Conservation (phyloP, 2,797 vertebrate species). For the Lindbergichthys nudifrons region DNA sequence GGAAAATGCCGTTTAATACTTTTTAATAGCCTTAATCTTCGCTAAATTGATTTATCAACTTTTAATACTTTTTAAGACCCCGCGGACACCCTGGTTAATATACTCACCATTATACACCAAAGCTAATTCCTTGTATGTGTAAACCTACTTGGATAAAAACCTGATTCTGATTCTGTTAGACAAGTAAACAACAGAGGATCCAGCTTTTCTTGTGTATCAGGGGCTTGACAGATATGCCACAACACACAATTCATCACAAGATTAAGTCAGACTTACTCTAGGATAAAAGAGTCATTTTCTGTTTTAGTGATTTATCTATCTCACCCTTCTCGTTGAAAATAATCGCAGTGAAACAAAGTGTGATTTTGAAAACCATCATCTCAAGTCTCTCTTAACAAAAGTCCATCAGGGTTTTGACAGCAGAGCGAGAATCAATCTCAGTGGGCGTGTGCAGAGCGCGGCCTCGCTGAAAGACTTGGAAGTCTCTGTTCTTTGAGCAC, state of each 20-base stretch:
- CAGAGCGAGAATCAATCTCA: constrained; percentile 50
- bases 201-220: background rate
- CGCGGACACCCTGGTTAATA: no score
- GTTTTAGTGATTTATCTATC: constrained; percentile 36
- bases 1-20: no score
- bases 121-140: no score
- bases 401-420: constrained; percentile 52
- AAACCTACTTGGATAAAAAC: no score
- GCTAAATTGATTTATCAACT: no score
- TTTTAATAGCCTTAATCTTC: no score
- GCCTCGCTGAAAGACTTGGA: constrained; percentile 44
- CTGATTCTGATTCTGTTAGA: background rate
- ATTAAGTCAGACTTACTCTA: background rate
- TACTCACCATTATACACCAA: no score
- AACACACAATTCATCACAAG: background rate
- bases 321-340: constrained; percentile 34
- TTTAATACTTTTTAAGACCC: no score
- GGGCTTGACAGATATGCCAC: background rate
- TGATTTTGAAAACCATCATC: constrained; percentile 41
- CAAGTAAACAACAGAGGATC: constrained; percentile 22
- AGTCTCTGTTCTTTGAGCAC: constrained; percentile 43
- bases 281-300: constrained; percentile 23
- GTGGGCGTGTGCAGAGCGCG: constrained; percentile 1
- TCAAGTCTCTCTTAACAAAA: constrained; percentile 44
- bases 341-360: constrained; percentile 32